Percentiles rank a stretch among this genome's conserved stretches.
phyloP scores from a whole-genome alignment of 37 sponge, comb jelly and placozoan species.

The Amphimedon queenslandica region DNA sequence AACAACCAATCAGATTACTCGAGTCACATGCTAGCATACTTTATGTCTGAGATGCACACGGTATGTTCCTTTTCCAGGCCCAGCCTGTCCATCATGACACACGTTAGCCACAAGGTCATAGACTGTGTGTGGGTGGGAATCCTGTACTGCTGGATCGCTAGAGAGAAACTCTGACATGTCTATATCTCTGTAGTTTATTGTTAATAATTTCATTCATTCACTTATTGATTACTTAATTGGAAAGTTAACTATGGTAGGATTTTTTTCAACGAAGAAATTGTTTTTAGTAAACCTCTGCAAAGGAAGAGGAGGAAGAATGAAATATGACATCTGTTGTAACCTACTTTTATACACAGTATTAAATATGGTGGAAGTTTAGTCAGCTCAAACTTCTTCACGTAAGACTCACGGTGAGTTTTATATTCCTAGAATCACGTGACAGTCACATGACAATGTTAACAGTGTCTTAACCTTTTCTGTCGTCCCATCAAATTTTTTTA shows the following conservation, averaged over 20 bases:
- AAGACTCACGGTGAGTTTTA: constrained; percentile 85
- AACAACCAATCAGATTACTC: not conserved
- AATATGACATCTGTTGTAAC: not conserved
- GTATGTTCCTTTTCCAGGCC: constrained; percentile 82
- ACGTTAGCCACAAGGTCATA: constrained; percentile 96
- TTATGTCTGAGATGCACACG: constrained; percentile 79
- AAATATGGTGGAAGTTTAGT: constrained; percentile 91
- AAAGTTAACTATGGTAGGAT: constrained; percentile 98
- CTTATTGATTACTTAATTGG: constrained; percentile 71
- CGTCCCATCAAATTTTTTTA: constrained; percentile 82
- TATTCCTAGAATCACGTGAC: constrained; percentile 67
- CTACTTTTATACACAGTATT: constrained; percentile 85
- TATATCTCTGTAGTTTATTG: constrained; percentile 58
- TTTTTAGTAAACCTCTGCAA: constrained; percentile 93
- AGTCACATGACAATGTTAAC: not conserved
- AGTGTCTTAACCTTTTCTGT: constrained; percentile 57
- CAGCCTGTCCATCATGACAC: constrained; percentile 93
- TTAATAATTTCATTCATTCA: not conserved
- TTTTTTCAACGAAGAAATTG: constrained; percentile 96
- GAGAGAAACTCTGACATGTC: constrained; percentile 95
- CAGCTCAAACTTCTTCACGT: constrained; percentile 84
- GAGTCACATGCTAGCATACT: constrained; percentile 22
- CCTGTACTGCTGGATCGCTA: constrained; percentile 69
- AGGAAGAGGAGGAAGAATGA: constrained; percentile 3
- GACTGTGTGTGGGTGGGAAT: constrained; percentile 71